A percentile compares a stretch with the other conserved stretches of the same genome.
Conservation (phyloP, 1,140 invertebrate species). For the Cydia strobilella region DNA sequence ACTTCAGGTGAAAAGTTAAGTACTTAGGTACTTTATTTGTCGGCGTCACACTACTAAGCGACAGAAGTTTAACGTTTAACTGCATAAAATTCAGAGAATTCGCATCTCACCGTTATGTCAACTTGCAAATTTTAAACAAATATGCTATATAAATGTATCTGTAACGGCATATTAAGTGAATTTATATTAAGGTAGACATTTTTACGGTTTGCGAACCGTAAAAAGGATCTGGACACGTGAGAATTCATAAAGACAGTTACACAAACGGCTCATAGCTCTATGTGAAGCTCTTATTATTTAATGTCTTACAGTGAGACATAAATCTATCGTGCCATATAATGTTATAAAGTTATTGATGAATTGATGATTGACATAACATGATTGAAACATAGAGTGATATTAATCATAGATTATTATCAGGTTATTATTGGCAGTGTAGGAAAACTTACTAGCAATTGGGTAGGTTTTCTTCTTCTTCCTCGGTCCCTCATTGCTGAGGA, state of each 20-base stretch:
- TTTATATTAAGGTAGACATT: conserved; percentile 7
- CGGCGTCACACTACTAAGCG: neutral
- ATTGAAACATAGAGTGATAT: too few species aligned
- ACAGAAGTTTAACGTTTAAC: conserved; percentile 16
- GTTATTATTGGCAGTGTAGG: too few species aligned
- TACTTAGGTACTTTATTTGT: neutral
- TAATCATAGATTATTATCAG: too few species aligned
- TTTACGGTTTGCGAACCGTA: conserved; percentile 8
- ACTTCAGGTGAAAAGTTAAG: too few species aligned
- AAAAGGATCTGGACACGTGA: neutral
- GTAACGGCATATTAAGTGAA: conserved; percentile 17
- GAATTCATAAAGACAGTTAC: neutral
- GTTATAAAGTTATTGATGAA: too few species aligned
- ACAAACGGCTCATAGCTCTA: neutral
- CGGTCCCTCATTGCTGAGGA: too few species aligned
- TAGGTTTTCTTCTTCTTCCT: too few species aligned
- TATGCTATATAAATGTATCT: conserved; percentile 7
- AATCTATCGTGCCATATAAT: too few species aligned
- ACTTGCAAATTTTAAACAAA: neutral
- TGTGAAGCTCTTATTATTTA: too few species aligned
- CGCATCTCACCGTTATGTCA: neutral
- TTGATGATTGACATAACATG: too few species aligned
- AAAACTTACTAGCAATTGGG: too few species aligned
- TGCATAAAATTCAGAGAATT: conserved; percentile 17
- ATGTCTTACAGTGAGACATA: too few species aligned